Evolutionary conservation across 2,113 vertebrate species (phyloP).

Genomic region (Microtus pennsylvanicus): DNA sequence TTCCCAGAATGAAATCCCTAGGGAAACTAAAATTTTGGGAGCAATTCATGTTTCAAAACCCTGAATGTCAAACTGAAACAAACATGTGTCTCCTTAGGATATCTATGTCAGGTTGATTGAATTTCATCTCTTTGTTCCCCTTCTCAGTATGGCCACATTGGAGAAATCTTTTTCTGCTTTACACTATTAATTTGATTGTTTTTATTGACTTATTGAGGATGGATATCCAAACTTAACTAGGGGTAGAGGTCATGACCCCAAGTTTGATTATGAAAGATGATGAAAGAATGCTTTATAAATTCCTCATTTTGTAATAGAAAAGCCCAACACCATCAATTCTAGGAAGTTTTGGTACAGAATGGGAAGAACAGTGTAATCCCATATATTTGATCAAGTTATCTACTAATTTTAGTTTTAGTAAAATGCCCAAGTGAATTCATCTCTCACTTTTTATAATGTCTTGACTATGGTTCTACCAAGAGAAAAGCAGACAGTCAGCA

Average conservation of each 20-base stretch:
- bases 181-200: background rate
- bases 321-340: background rate
- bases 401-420: conserved; percentile 9
- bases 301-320: background rate
- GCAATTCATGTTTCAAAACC: background rate
- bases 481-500: background rate
- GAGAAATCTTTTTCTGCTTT: background rate
- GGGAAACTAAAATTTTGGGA: too few relatives aligned
- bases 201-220: background rate
- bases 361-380: background rate
- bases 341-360: background rate
- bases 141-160: background rate
- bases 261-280: background rate
- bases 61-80: background rate
- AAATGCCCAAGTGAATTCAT: background rate
- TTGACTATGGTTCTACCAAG: background rate
- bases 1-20: background rate
- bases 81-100: background rate
- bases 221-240: background rate
- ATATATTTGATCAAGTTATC: conserved; percentile 5
- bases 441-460: background rate
- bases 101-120: background rate
- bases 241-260: background rate
- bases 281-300: background rate
- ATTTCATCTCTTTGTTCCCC: background rate